Percentiles rank a stretch among this genome's conserved stretches.
Evolutionary conservation across 2,113 vertebrate species (phyloP).

Genomic region (Vidua chalybeata): DNA sequence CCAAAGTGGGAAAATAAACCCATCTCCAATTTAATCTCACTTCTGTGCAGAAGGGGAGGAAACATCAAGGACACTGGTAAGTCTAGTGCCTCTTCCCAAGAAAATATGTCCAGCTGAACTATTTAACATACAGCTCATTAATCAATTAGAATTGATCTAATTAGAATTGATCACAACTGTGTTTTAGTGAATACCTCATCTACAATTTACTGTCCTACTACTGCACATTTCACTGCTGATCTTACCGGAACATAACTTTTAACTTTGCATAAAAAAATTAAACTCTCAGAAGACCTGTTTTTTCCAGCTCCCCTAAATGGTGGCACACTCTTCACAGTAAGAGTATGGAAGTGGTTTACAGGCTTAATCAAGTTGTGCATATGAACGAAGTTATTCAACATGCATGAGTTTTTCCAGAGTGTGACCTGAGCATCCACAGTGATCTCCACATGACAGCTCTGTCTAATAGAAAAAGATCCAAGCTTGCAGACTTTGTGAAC

Average conservation of each 20-base stretch:
- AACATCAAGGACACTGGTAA: not conserved
- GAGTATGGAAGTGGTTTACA: not conserved
- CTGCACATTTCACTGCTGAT: not conserved
- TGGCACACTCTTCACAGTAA: not conserved
- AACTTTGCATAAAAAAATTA: not conserved
- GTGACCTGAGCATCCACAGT: not conserved
- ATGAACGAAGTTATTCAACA: not conserved
- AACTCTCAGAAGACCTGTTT: not conserved
- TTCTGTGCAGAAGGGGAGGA: not conserved
- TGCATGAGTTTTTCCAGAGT: not conserved
- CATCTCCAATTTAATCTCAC: not conserved
- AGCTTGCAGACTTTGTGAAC: not conserved
- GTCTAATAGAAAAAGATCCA: not conserved
- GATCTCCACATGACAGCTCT: not conserved
- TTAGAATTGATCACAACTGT: not conserved
- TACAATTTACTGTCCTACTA: not conserved
- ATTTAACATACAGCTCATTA: not conserved
- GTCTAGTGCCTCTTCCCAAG: not conserved
- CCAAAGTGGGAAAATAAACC: not conserved
- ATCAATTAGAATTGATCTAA: not conserved
- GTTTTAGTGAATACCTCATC: not conserved
- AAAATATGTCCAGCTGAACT: not conserved
- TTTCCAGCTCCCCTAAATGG: not conserved
- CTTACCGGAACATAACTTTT: not conserved
- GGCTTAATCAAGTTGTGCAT: not conserved